Conservation (phyloP, 2,888 invertebrate species). For the Dichetophora obliterata region DNA sequence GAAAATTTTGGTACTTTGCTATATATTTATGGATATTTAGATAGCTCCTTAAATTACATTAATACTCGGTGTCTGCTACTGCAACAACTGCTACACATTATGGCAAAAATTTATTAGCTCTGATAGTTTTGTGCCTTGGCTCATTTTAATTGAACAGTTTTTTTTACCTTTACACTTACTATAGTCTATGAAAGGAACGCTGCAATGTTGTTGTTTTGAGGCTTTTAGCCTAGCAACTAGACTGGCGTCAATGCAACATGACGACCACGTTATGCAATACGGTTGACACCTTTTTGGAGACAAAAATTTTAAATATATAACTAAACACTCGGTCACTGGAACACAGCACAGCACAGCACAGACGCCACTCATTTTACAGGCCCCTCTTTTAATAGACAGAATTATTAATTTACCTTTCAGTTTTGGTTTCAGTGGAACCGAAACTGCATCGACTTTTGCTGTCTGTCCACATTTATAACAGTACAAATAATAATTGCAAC, state of each 20-base stretch:
- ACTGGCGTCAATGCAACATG: constrained; percentile 6
- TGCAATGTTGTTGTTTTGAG: background rate
- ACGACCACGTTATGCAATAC: constrained; percentile 23
- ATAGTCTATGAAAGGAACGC: too few species aligned
- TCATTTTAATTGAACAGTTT: constrained; percentile 10
- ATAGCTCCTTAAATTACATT: constrained; percentile 31
- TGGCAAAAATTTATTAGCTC: background rate
- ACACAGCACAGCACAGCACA: background rate
- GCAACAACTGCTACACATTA: background rate
- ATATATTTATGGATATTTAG: constrained; percentile 10
- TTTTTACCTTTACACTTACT: background rate
- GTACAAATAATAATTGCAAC: constrained; percentile 7
- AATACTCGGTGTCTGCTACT: background rate
- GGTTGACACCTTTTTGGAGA: constrained; percentile 22
- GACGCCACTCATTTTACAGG: background rate
- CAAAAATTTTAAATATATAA: background rate
- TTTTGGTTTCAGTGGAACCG: background rate
- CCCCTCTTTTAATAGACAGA: background rate
- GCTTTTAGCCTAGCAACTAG: background rate
- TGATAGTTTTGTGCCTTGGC: background rate
- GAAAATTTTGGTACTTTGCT: constrained; percentile 11
- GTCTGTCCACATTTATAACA: background rate
- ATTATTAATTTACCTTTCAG: constrained; percentile 30
- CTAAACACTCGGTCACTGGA: background rate
- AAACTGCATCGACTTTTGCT: background rate